Conservation (phyloP, 1,140 invertebrate genomes). For the Nasonia longicornis region DNA sequence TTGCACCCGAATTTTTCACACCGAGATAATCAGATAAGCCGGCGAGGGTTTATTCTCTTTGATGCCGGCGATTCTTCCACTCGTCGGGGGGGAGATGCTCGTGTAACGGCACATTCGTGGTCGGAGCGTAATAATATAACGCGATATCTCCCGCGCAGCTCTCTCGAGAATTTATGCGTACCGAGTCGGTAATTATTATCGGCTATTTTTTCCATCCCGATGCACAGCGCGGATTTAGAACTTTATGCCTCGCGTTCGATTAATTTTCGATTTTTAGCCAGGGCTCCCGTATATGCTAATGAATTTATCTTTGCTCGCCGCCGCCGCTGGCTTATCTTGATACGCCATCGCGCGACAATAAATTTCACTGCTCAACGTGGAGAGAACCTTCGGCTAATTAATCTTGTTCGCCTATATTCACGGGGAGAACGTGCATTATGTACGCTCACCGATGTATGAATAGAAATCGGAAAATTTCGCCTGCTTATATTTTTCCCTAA, state of each 20-base stretch:
- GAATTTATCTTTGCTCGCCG: constrained; percentile 35
- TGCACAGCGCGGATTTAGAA: neutral
- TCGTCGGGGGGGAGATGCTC: neutral
- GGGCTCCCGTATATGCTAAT: constrained; percentile 23
- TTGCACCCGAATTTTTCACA: neutral
- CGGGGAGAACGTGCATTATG: too few species aligned
- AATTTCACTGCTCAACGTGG: constrained; percentile 26
- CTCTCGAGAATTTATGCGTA: neutral
- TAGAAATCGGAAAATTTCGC: neutral
- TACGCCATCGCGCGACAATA: constrained; percentile 32
- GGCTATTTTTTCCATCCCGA: neutral
- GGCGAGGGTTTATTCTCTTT: neutral
- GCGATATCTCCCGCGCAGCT: neutral
- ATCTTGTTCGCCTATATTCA: constrained; percentile 23
- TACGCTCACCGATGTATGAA: neutral
- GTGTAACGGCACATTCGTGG: neutral
- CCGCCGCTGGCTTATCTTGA: constrained; percentile 15
- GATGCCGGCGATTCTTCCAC: neutral
- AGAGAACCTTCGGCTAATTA: constrained; percentile 17
- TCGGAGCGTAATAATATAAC: neutral
- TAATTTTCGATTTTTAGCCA: constrained; percentile 31
- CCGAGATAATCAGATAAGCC: neutral
- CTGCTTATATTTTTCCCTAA: neutral
- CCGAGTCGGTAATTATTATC: constrained; percentile 17
- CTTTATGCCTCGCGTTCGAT: constrained; percentile 3